Evolutionary conservation across 2,888 invertebrate genomes (phyloP), one percentile per base, ranked within the genome.

Genomic region (Galeopsomyia nigrocyanea): DNA sequence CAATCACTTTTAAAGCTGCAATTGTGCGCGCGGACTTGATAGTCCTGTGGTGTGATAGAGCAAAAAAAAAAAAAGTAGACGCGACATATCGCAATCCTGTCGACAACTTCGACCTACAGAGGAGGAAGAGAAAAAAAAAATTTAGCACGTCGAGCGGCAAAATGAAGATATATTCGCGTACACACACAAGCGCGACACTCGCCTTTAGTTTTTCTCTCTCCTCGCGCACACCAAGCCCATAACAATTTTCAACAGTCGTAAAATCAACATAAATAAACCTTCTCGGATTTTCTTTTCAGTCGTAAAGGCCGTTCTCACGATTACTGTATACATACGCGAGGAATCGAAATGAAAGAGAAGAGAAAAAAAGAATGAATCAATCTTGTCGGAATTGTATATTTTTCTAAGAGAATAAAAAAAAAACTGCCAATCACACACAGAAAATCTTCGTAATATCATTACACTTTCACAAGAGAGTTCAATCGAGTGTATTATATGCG

Each of bases 221-320:
- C 64, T 39, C 60, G 47, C 53, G 50, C 64, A 5, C 26, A 55
- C 60, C 49, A n/a, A 71, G 49, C 47, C 62, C 50, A 60, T 49
- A 60, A 60, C 26, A 21, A 65, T 55, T 21, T 47, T 71, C 53
- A 55, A 65, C 63, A 71, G 71, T 66, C 55, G 5, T 71, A 66
- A 71, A 61, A 66, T 71, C 60, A 66, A 19, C 39, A 66, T 66
- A 66, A 65, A 71, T 64, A 49, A 55, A 22, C 60, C 60, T 39
- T 49, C 39, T 56, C 47, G 19, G 17, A 66, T 39, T 58, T 56
- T 71, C 49, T 60, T 19, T 46, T 17, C 16, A n/a, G n/a, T 17
- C 17, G 57, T 50, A 2, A 31, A 6, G 17, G 16, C 39, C 17
- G 26, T 66, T 71, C 65, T 49, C 71, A 71, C 60, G 64, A 55